Evolutionary conservation across 2,113 vertebrate genomes (phyloP), one percentile per base, ranked within the genome.

Genomic region (Ondatra zibethicus): DNA sequence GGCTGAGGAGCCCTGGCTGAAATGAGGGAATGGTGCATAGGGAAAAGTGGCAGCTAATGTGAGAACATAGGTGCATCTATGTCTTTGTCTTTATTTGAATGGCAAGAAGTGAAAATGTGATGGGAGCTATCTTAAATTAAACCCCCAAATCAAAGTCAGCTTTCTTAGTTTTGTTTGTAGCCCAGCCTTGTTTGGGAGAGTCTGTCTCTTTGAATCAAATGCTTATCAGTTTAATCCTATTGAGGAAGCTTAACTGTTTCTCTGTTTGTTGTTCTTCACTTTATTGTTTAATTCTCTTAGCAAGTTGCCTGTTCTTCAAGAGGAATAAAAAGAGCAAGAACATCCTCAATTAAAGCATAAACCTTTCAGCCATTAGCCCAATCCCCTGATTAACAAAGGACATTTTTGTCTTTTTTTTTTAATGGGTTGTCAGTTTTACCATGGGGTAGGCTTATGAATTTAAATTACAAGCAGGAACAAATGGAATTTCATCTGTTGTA

Each of bases 201-300:
- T 94, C 55, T 29, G 0, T 95, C 72, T 91, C 89, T 85, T 52
- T 73, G 50, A 86, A 45, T 58, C 72, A 95, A 96, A 82, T 73
- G 29, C 17, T 72, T 78, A 31, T 89, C 78, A 92, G 1, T n/a
- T 77, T 82, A 77, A 94, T 72, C 96, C 61, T 89, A 39, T 76
- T 7, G n/a, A 89, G 39, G 70, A 88, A 77, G 21, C 9, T 75
- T 68, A 85, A 90, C 86, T 78, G 58, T 75, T 75, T 80, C 87
- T 91, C 27, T 93, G 42, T 93, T 95, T 89, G 2, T 55, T 89
- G 78, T 63, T 36, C 36, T 90, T 89, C 42, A 6, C 10, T 93
- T 94, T 92, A 77, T 81, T 97, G 66, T 92, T 91, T 58, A 77
- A 80, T 66, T 68, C 47, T 94, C 66, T 89, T 50, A 76, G 77